These are phyloP conservation scores for Myrmophylax atrothorax DNA, from an alignment of 2,113 vertebrate species.

Conservation along the genomic window DNA sequence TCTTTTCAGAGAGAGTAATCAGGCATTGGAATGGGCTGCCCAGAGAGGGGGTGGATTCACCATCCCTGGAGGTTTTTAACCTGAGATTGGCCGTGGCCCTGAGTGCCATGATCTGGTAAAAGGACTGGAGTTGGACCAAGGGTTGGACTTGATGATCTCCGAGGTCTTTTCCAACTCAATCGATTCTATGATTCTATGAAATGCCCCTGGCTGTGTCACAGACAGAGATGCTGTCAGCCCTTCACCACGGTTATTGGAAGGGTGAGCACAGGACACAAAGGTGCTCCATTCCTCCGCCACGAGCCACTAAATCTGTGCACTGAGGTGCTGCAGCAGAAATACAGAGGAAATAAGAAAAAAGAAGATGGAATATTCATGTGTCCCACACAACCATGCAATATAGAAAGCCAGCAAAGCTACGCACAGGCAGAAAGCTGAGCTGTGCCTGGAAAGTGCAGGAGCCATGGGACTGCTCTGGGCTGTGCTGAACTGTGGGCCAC, in stretches of 20 bases:
- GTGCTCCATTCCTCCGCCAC: neutral
- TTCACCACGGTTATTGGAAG: rapidly evolving
- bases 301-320: neutral
- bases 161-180: too few species aligned
- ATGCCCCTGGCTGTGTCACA: neutral
- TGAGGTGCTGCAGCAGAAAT: neutral
- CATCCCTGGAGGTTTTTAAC: too few species aligned
- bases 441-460: neutral
- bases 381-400: rapidly evolving
- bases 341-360: neutral
- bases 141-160: too few species aligned
- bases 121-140: too few species aligned
- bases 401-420: neutral
- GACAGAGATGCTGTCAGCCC: neutral
- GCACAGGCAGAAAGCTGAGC: neutral
- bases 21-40: too few species aligned
- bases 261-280: neutral
- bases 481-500: neutral
- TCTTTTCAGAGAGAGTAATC: too few species aligned
- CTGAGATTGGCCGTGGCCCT: too few species aligned
- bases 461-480: rapidly evolving
- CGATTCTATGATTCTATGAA: neutral
- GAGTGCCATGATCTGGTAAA: too few species aligned
- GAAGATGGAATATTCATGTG: neutral
- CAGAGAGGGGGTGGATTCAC: too few species aligned